These are phyloP conservation scores for Myiopsitta monachus DNA, from an alignment of 2,113 vertebrate species.

Conservation along the genomic window DNA sequence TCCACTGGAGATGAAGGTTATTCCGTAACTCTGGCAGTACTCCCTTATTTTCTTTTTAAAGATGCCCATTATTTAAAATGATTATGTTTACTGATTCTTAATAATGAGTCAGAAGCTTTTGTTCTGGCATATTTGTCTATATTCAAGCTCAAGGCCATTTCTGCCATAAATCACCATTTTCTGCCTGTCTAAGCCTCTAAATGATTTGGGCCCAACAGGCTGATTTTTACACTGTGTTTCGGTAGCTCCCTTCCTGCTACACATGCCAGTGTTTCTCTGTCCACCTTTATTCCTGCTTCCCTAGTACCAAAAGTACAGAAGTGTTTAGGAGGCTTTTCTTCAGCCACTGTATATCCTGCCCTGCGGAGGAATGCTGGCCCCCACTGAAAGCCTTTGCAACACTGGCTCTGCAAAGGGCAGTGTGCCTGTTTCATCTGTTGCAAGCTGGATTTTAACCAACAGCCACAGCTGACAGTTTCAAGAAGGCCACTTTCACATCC, in stretches of 20 bases:
- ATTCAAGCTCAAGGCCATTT: background rate
- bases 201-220: conserved; percentile 15
- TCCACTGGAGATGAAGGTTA: background rate
- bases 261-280: background rate
- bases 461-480: background rate
- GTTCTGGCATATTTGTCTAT: background rate
- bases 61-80: background rate
- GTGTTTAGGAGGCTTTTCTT: background rate
- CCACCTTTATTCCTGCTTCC: background rate
- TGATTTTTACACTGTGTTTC: background rate
- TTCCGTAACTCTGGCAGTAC: background rate
- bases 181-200: conserved; percentile 45
- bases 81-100: conserved; percentile 20
- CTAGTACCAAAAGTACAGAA: background rate
- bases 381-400: fast-evolving
- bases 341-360: background rate
- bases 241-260: background rate
- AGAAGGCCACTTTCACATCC: conserved; percentile 21
- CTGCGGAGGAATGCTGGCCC: background rate
- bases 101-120: conserved; percentile 9
- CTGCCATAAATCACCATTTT: conserved; percentile 54
- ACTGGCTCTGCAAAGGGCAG: background rate
- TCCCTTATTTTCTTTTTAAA: conserved; percentile 24
- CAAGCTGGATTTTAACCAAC: conserved; percentile 1
- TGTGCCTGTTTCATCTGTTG: background rate